phyloP scores from a whole-genome alignment of 1,140 invertebrate genomes.

The Papilio glaucus region DNA sequence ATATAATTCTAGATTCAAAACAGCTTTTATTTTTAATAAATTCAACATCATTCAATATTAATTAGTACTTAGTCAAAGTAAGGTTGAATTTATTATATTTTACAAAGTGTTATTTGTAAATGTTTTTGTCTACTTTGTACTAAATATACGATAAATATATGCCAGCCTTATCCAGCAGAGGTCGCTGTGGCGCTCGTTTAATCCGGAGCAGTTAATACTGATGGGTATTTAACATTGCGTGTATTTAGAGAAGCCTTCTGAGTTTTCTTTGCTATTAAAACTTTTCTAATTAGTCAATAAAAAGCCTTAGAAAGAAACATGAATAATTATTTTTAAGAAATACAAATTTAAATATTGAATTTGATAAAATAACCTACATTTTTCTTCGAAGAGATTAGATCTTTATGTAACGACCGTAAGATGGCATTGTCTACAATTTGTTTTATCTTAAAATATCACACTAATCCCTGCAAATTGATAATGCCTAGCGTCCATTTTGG shows the following conservation, averaged over 20 bases:
- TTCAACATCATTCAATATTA: not conserved
- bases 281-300: not conserved
- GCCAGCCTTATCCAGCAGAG: not conserved
- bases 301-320: not conserved
- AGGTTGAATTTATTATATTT: not conserved
- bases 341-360: no score
- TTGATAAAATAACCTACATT: no score
- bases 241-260: not conserved
- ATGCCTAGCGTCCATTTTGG: no score
- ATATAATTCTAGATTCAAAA: slow-evolving; percentile 6
- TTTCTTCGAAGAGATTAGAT: no score
- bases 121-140: not conserved
- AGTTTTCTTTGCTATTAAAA: not conserved
- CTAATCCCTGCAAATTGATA: no score
- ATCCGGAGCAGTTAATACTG: slow-evolving; percentile 3
- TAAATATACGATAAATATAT: not conserved
- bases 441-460: no score
- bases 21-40: no score
- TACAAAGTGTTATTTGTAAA: not conserved
- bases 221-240: slow-evolving; percentile 5
- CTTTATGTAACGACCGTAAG: no score
- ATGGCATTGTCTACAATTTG: no score
- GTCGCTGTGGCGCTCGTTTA: slow-evolving; percentile 13
- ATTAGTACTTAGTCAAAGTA: not conserved
- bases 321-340: not conserved